Conservation (phyloP, 2,888 invertebrate genomes). For the Pilophorus perplexus region DNA sequence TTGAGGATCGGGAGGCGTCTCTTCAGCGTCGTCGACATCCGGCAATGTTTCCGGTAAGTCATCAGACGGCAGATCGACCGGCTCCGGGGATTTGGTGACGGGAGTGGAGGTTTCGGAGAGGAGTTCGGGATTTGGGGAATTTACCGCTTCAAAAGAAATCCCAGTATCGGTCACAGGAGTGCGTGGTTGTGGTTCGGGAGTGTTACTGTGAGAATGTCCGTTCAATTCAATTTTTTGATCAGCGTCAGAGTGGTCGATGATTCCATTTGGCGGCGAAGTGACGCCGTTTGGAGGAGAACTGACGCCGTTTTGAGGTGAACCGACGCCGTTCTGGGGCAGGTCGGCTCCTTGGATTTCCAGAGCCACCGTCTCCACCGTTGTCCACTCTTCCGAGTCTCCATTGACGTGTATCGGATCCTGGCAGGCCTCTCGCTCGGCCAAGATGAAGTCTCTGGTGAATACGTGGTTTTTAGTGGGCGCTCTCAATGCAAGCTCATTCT, state of each 20-base stretch:
- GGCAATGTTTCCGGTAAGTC: not conserved
- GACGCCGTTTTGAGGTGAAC: slow-evolving; percentile 1
- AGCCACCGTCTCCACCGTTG: slow-evolving; percentile 45
- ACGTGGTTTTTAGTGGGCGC: slow-evolving; percentile 39
- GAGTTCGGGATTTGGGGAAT: not conserved
- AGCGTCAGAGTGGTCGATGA: not conserved
- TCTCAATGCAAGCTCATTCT: slow-evolving; percentile 42
- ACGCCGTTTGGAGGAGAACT: no score
- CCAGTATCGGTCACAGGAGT: not conserved
- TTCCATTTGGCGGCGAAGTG: no score
- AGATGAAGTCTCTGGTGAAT: slow-evolving; percentile 35
- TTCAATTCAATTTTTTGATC: not conserved
- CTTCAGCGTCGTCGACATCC: not conserved
- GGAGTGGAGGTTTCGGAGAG: not conserved
- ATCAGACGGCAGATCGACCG: not conserved
- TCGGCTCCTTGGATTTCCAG: slow-evolving; percentile 28
- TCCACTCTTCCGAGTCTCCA: slow-evolving; percentile 40
- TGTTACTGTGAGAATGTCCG: not conserved
- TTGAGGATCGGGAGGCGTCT: not conserved
- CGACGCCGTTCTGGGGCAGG: not conserved
- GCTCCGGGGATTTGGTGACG: not conserved
- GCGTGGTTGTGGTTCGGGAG: not conserved
- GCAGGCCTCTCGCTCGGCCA: slow-evolving; percentile 39
- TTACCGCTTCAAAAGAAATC: not conserved
- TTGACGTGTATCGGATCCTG: slow-evolving; percentile 9